Evolutionary conservation across 2,797 vertebrate species (phyloP), one percentile per base, ranked within the genome.

Genomic region (Tokudaia muenninki): DNA sequence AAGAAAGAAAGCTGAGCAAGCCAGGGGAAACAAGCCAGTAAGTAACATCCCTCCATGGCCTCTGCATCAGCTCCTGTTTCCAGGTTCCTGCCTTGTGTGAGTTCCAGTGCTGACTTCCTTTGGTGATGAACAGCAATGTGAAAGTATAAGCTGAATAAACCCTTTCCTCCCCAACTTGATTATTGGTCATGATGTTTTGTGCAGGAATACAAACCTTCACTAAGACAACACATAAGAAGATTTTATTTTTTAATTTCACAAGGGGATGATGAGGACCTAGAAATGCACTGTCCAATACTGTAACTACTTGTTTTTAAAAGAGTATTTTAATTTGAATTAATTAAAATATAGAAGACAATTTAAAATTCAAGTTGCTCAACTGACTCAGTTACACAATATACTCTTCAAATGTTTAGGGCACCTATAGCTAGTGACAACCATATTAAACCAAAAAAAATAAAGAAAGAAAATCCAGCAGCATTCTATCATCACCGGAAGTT

Each of bases 291-390:
- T 57, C 10, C 47, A 41, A 8, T 57, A 87, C 2, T 7, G 65
- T 67, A 79, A n/a, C 59, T 72, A 61, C 29, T 79, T 37, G 6
- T 63, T 79, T 80, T 80, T 83, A 22, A 9, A 77, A 77, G 17
- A 19, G 22, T 87, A 83, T 55, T 88, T 91, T 92, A 67, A 70
- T 93, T 81, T 93, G 29, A 87, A 92, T 88, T 47, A 82, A 88
- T 74, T 88, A 63, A 83, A 92, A 93, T 84, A 93, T 81, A 29
- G 75, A 89, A 94, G 52, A 52, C 41, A 65, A 77, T 26, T 84
- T 87, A 92, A 94, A 95, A 83, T 86, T 72, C 19, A 78, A 7
- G 67, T n/a, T 70, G 34, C 34, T n/a, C 34, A 70, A 6, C 4
- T 70, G 52, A 19, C 21, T 86, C 19, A 26, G 26, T 41, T 17